A percentile compares a stretch with the other conserved stretches of the same genome.
Evolutionary conservation across 2,113 vertebrate species (phyloP).

Genomic region (Oreochromis aureus): DNA sequence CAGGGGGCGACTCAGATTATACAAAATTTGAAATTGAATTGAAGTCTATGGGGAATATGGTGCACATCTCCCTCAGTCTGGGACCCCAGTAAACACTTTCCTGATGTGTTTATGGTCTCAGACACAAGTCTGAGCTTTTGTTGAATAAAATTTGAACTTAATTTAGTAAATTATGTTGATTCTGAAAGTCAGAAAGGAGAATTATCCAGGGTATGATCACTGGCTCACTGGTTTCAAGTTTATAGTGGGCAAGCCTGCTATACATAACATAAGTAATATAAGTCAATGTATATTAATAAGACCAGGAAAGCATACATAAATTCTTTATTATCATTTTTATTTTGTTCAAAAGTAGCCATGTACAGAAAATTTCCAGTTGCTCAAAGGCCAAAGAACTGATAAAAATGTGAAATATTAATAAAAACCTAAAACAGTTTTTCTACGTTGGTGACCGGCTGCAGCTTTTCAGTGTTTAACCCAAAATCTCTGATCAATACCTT

Average conservation of each 20-base stretch:
- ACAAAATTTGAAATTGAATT: neutral
- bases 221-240: neutral
- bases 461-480: neutral
- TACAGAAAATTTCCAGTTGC: neutral
- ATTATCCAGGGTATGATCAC: neutral
- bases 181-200: neutral
- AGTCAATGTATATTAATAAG: neutral
- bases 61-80: neutral
- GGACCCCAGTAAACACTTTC: neutral
- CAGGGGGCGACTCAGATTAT: neutral
- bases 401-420: neutral
- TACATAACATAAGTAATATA: neutral
- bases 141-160: neutral
- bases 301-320: neutral
- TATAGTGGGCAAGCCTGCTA: neutral
- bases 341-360: constrained; percentile 36
- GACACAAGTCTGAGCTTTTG: neutral
- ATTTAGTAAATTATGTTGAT: neutral
- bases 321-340: constrained; percentile 17
- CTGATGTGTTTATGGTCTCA: neutral
- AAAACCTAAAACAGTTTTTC: neutral
- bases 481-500: neutral
- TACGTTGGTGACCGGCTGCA: neutral
- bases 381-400: neutral
- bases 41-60: neutral